These are phyloP conservation scores for Salpingus planirostris DNA, from an alignment of 2,888 invertebrate genomes.

Conservation along the genomic window DNA sequence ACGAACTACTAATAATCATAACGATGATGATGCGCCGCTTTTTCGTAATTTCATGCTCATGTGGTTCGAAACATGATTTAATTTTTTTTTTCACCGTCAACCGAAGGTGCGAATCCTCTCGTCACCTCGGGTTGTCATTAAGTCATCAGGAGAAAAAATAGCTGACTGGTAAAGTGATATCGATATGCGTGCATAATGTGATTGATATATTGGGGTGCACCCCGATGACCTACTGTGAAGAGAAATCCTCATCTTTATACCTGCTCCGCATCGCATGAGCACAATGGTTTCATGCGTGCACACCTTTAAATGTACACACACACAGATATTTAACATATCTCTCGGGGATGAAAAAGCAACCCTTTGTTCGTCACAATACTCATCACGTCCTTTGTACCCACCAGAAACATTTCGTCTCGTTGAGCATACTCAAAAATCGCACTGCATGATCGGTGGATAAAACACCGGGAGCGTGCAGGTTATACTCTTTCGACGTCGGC, in stretches of 20 bases:
- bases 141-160: conserved; percentile 27
- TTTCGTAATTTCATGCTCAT: too few relatives aligned
- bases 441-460: too few relatives aligned
- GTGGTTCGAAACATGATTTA: too few relatives aligned
- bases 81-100: too few relatives aligned
- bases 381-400: conserved; percentile 21
- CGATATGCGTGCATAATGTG: conserved; percentile 39
- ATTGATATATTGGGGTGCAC: conserved; percentile 40
- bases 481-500: too few relatives aligned
- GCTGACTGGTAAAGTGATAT: conserved; percentile 31
- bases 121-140: conserved; percentile 22
- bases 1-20: too few relatives aligned
- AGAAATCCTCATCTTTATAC: too few relatives aligned
- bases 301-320: conserved; percentile 29
- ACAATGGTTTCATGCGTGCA: conserved; percentile 34
- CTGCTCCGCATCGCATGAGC: conserved; percentile 36
- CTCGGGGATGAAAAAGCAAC: conserved; percentile 30
- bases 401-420: conserved; percentile 28
- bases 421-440: conserved; percentile 19
- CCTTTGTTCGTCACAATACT: conserved; percentile 30
- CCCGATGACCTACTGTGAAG: too few relatives aligned
- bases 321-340: conserved; percentile 30
- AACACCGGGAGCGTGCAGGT: too few relatives aligned
- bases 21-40: too few relatives aligned
- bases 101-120: too few relatives aligned